phyloP scores from a whole-genome alignment of 2,797 vertebrate species.

The Pagetopsis macropterus region DNA sequence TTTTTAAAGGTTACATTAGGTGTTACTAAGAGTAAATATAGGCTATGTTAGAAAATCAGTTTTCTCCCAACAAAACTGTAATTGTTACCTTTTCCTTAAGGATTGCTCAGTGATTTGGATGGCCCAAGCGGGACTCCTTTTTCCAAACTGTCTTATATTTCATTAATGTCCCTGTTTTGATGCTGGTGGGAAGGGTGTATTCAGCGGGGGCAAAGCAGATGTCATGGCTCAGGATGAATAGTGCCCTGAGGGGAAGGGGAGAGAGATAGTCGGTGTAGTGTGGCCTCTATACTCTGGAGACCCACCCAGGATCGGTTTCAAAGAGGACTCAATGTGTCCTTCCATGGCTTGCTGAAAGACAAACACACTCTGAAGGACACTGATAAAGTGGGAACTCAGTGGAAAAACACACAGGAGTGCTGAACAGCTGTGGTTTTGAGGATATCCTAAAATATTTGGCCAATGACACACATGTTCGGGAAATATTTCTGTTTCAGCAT shows the following conservation, averaged over 20 bases:
- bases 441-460: conserved; percentile 11
- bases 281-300: conserved; percentile 55
- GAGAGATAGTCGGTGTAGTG: conserved; percentile 46
- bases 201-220: conserved; percentile 60
- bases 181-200: conserved; percentile 57
- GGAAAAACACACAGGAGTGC: conserved; percentile 12
- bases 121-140: conserved; percentile 46
- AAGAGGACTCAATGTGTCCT: conserved; percentile 53
- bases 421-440: conserved; percentile 27
- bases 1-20: background rate
- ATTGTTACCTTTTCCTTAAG: too few species aligned
- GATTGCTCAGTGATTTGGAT: conserved; percentile 3
- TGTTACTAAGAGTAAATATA: background rate
- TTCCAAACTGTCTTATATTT: conserved; percentile 54
- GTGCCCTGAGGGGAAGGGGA: conserved; percentile 56
- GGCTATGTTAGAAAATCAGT: background rate
- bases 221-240: conserved; percentile 62
- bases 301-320: conserved; percentile 54
- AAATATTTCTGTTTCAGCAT: background rate
- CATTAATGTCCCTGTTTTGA: conserved; percentile 57
- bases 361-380: conserved; percentile 14
- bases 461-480: background rate
- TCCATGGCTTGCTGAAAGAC: conserved; percentile 51
- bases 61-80: conserved; percentile 3
- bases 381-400: conserved; percentile 25